Conservation (phyloP, 1,140 invertebrate genomes). For the Meteorus sp. region DNA sequence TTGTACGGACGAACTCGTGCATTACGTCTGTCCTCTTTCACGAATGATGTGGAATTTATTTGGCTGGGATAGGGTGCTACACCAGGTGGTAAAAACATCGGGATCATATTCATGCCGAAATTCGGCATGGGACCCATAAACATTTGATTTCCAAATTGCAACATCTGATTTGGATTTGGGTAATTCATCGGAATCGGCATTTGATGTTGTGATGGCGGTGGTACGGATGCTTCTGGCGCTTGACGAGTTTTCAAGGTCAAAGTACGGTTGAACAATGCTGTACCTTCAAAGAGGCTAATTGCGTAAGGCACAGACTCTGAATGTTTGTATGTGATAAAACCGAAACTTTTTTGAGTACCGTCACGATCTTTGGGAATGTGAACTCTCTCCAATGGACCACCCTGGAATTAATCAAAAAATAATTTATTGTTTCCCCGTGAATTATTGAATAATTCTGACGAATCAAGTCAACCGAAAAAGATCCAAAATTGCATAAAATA, state of each 20-base stretch:
- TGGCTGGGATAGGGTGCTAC: conserved; percentile 28
- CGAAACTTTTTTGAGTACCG: conserved; percentile 69
- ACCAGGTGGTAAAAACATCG: conserved; percentile 26
- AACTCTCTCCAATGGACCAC: conserved; percentile 75
- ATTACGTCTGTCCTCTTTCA: conserved; percentile 35
- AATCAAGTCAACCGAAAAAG: background rate
- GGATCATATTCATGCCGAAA: conserved; percentile 23
- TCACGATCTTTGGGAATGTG: conserved; percentile 72
- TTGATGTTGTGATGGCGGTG: too few species aligned
- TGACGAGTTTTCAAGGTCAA: conserved; percentile 50
- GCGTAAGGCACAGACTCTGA: conserved; percentile 72
- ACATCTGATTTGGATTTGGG: conserved; percentile 26
- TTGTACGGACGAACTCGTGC: conserved; percentile 39
- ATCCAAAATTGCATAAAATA: background rate
- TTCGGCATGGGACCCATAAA: conserved; percentile 34
- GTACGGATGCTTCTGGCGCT: conserved; percentile 18
- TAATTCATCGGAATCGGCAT: conserved; percentile 1
- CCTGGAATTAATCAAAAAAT: conserved; percentile 56
- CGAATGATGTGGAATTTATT: conserved; percentile 22
- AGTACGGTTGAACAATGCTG: conserved; percentile 59
- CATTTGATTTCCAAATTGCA: conserved; percentile 46
- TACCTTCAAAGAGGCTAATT: conserved; percentile 69
- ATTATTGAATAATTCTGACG: conserved; percentile 1
- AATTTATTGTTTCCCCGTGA: background rate
- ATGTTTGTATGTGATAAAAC: conserved; percentile 77